Evolutionary conservation across 2,113 vertebrate species (phyloP), one percentile per base, ranked within the genome.

Genomic region (Campylomormyrus numenius): DNA sequence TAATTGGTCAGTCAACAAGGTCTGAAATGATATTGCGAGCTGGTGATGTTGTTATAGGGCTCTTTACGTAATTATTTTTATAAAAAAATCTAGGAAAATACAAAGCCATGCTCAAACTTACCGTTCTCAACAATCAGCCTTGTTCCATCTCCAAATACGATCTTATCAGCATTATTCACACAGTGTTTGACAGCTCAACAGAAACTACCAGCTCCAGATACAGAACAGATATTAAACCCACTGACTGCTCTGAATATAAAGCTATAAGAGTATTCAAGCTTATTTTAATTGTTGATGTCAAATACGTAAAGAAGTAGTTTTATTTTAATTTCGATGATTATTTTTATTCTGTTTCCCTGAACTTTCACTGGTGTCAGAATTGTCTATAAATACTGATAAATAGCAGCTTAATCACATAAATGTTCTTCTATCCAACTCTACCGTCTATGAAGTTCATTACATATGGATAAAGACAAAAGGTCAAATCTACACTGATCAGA

Each of bases 101-200:
- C 66, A 10, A 70, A 58, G 21, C 11, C 1, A 0, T 31, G 27
- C 8, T 35, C 27, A 74, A 6, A 85, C 49, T 87, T 87, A 87
- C 85, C 1, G 0, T 87, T 50, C 17, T 87, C 85, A 42, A 74
- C 45, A 85, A 83, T 87, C 80, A 86, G 89, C 85, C 70, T 21
- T 89, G 48, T 92, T 45, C 90, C 66, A 85, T 49, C 35, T 21
- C 86, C n/a, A 88, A 46, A 88, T 0, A 88, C 90, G 56, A 86
- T 89, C 53, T 62, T 90, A 31, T 24, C 21, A 35, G 70, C 70
- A 77, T 42, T 52, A 83, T 56, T 48, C 66, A 45, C 24, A 87
- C 3, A 35, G 53, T 85, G 42, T 66, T 70, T 88, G 17, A 86
- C 42, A 39, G 24, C 27, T n/a, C 39, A 74, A 31, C 77, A 58